phyloP scores from a whole-genome alignment of 2,113 vertebrate species.

The Laticauda colubrina region DNA sequence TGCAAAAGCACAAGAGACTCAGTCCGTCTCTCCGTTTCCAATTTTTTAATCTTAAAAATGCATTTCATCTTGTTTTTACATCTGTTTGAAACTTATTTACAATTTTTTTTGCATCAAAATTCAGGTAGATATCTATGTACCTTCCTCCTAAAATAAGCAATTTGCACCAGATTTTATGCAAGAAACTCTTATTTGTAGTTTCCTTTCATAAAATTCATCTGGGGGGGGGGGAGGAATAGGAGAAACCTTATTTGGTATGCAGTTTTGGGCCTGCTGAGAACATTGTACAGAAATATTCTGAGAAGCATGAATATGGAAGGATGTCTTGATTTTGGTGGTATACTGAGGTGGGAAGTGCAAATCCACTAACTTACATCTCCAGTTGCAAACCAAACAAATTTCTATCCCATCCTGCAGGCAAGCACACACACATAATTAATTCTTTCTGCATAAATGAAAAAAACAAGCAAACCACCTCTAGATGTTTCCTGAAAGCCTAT shows the following conservation, averaged over 20 bases:
- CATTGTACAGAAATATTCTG: not conserved
- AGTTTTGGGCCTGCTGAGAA: not conserved
- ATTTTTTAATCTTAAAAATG: not conserved
- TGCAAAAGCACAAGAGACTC: not conserved
- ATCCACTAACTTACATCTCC: not conserved
- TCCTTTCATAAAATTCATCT: not conserved
- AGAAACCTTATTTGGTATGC: not conserved
- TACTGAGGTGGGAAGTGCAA: not conserved
- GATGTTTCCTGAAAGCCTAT: slow-evolving; percentile 34
- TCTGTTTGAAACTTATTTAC: not conserved
- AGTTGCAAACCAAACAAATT: not conserved
- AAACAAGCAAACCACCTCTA: not conserved
- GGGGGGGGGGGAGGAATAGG: not conserved
- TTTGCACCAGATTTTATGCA: not conserved
- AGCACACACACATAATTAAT: not conserved
- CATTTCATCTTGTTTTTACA: not conserved
- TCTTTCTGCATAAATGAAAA: slow-evolving; percentile 11
- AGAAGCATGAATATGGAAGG: not conserved
- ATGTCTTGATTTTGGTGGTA: not conserved
- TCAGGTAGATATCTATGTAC: not conserved
- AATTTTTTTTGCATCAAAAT: not conserved
- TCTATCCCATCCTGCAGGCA: too few species aligned
- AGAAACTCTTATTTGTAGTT: not conserved
- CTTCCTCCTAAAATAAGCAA: not conserved
- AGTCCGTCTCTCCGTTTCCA: not conserved